phyloP scores from a whole-genome alignment of 2,888 invertebrate species.

The Ganaspis brasiliensis region DNA sequence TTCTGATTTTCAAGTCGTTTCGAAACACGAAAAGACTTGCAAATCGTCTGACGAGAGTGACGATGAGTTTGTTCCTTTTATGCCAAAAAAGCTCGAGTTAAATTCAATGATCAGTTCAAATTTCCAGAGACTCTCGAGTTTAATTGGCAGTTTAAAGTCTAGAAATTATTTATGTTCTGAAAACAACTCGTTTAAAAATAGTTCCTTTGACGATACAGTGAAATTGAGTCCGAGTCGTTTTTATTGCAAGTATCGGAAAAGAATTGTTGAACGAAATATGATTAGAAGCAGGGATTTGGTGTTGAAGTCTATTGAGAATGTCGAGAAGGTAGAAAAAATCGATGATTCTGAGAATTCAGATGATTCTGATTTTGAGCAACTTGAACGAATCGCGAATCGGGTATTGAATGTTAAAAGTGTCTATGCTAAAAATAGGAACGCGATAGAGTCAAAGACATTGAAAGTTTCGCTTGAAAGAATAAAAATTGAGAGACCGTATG shows the following conservation, averaged over 20 bases:
- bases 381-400: slow-evolving; percentile 46
- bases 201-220: slow-evolving; percentile 1
- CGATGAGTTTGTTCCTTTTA: slow-evolving; percentile 28
- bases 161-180: not conserved
- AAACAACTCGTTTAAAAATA: too few relatives aligned
- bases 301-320: slow-evolving; percentile 49
- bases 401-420: slow-evolving; percentile 50
- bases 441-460: slow-evolving; percentile 12
- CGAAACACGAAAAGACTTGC: not conserved
- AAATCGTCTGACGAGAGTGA: slow-evolving; percentile 21
- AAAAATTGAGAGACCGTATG: slow-evolving; percentile 46
- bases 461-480: not conserved
- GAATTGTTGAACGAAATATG: too few relatives aligned
- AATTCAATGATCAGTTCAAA: slow-evolving; percentile 1
- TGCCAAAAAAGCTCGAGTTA: not conserved
- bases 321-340: slow-evolving; percentile 40
- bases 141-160: not conserved
- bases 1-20: slow-evolving; percentile 14
- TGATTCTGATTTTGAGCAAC: slow-evolving; percentile 50
- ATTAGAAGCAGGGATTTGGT: slow-evolving; percentile 45
- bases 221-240: slow-evolving; percentile 24
- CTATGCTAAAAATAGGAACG: slow-evolving; percentile 47
- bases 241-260: slow-evolving; percentile 23
- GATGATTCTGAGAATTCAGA: slow-evolving; percentile 50
- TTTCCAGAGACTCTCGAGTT: not conserved